A percentile compares a stretch with the other conserved stretches of the same genome.
phyloP scores from a whole-genome alignment of 2,888 invertebrate species.

The Neocrepidodera transversa region DNA sequence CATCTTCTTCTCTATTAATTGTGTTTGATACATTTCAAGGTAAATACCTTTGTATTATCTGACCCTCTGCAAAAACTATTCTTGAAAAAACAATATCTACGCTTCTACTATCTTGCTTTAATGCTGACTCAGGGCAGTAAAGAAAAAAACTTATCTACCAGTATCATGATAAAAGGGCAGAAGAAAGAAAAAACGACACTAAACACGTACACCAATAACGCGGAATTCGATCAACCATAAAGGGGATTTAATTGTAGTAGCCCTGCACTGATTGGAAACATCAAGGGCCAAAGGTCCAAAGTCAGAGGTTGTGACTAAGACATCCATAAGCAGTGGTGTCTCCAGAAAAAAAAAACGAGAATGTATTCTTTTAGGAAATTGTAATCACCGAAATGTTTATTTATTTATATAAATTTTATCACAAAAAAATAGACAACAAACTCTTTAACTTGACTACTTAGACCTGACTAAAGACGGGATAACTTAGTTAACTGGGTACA shows the following conservation, averaged over 20 bases:
- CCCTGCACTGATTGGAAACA: slow-evolving; percentile 56
- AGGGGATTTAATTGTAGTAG: slow-evolving; percentile 59
- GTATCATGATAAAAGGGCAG: slow-evolving; percentile 29
- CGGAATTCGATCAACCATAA: slow-evolving; percentile 58
- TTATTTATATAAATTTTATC: too few species aligned
- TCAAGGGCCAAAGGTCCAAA: slow-evolving; percentile 40
- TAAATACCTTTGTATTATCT: too few species aligned
- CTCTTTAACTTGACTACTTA: too few species aligned
- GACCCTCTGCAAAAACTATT: neutral
- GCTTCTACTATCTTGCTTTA: neutral
- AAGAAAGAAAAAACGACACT: slow-evolving; percentile 30
- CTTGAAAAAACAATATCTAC: neutral
- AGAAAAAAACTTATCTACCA: slow-evolving; percentile 24
- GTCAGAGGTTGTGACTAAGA: slow-evolving; percentile 55
- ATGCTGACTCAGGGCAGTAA: slow-evolving; percentile 27
- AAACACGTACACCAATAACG: slow-evolving; percentile 49
- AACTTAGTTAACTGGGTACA: too few species aligned
- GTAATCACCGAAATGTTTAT: too few species aligned
- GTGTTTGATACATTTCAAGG: too few species aligned
- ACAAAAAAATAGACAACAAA: too few species aligned
- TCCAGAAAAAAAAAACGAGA: neutral
- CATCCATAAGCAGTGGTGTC: slow-evolving; percentile 36
- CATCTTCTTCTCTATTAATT: too few species aligned
- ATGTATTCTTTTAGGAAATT: too few species aligned
- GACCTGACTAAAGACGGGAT: too few species aligned